Base-by-base conservation (phyloP, 37 sponge, comb jelly and placozoan species). In the Cliona cf. orientalis region DNA sequence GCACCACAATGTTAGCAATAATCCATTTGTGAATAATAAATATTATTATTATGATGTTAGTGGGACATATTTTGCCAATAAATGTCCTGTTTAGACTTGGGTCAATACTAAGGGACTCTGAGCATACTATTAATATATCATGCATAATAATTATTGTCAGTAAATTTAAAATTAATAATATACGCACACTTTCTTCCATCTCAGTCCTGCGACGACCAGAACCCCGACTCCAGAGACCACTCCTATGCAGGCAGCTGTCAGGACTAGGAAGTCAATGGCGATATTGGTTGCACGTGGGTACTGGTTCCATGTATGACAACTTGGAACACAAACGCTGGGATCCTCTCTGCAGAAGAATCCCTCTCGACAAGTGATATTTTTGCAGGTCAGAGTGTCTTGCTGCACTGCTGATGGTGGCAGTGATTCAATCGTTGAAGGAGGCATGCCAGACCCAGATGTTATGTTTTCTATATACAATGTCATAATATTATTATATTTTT, bases 101-200 rank as follows among this genome's bases (percentile, higher is more conserved):
- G n/a, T n/a, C n/a, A n/a, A n/a, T n/a, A n/a, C n/a, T n/a, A n/a
- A n/a, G n/a, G n/a, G n/a, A n/a, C n/a, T n/a, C n/a, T n/a, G n/a
- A n/a, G n/a, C n/a, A n/a, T n/a, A n/a, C n/a, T n/a, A n/a, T n/a
- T n/a, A n/a, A n/a, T n/a, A n/a, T n/a, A n/a, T n/a, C n/a, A n/a
- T n/a, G n/a, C n/a, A n/a, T n/a, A n/a, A n/a, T n/a, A n/a, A n/a
- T n/a, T n/a, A n/a, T n/a, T n/a, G n/a, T n/a, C n/a, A 49, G 17
- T 49, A 49, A 11, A 49, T 49, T 61, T 11, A 6, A 6, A 12
- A n/a, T 12, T n/a, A n/a, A 61, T 28, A 12, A 28, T 22, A 61
- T 9, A 65, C 66, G 28, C 35, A 65, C 66, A 65, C 66, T 65
- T 65, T 65, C 36, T 32, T 65, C 2, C 32, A 34, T 4, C 66